Conservation (phyloP, 2,113 vertebrate species). For the Suncus etruscus region DNA sequence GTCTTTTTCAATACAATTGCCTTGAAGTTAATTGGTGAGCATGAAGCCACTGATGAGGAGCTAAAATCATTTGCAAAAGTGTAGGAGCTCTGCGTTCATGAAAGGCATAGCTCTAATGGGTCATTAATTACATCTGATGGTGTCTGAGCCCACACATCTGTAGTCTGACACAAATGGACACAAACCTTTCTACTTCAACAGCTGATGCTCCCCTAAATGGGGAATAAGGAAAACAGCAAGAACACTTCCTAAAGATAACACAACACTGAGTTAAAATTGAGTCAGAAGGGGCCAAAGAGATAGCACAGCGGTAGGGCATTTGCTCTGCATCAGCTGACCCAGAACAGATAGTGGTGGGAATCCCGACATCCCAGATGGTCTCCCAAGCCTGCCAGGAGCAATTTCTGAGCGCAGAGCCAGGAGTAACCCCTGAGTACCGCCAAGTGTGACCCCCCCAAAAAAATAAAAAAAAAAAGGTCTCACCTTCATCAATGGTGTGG, state of each 20-base stretch:
- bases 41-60: neutral
- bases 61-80: neutral
- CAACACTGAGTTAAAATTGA: neutral
- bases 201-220: neutral
- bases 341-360: no score
- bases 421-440: no score
- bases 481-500: neutral
- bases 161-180: neutral
- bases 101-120: neutral
- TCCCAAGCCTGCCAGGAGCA: no score
- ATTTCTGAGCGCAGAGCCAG: no score
- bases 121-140: neutral
- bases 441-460: no score
- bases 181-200: neutral
- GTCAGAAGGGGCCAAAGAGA: no score
- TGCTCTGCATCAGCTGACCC: no score
- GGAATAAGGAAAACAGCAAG: neutral
- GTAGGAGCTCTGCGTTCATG: accelerated
- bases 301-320: no score
- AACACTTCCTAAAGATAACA: neutral
- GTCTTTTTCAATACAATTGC: conserved; percentile 18
- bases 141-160: conserved; percentile 4
- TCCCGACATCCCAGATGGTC: no score
- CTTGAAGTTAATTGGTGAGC: conserved; percentile 36
- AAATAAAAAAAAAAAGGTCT: no score